Evolutionary conservation across 1,140 invertebrate species (phyloP), one percentile per base, ranked within the genome.

Genomic region (Drosophila bocqueti): DNA sequence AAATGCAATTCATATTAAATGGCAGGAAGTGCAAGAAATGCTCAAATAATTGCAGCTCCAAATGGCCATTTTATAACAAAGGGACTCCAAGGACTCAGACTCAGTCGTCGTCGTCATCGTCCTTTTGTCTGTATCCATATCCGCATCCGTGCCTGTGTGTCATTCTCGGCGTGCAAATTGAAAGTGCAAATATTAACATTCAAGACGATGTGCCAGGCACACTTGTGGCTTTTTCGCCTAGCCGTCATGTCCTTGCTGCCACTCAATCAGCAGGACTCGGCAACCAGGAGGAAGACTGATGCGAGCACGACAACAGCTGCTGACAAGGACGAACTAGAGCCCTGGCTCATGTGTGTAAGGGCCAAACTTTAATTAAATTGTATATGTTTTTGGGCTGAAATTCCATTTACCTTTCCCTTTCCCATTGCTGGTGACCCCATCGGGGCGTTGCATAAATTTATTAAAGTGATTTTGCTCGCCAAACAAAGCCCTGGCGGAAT

Each of bases 1-100:
- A 89, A 55, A 90, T 89, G 83, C 80, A 89, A 89, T 89, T 81
- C 85, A 90, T 90, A 81, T 76, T 54, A 89, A 87, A 87, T 89
- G 63, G 60, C 78, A 89, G 81, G 73, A 84, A 83, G 55, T 81
- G 73, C 66, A 67, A 26, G 45, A 49, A 83, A 73, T 80, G 61
- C 57, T 65, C 69, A 77, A 85, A 81, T 85, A 85, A 81, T 86
- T 86, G 82, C 83, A 79, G 40, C 50, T 34, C 15, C 36, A 66
- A 69, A 60, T 72, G 54, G 54, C 45, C 54, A 52, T 74, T 75
- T 73, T 73, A 57, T 45, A 52, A 74, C 68, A 74, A 74, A 74
- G 40, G 66, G n/a, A 45, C 46, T 57, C 52, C 61, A 73, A 85
- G 75, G 73, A 67, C 60, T 62, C 67, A 24, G 38, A 4, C 16